A percentile compares a stretch with the other conserved stretches of the same genome.
Evolutionary conservation across 1,140 invertebrate species (phyloP).

Genomic region (Camponotus pennsylvanicus): DNA sequence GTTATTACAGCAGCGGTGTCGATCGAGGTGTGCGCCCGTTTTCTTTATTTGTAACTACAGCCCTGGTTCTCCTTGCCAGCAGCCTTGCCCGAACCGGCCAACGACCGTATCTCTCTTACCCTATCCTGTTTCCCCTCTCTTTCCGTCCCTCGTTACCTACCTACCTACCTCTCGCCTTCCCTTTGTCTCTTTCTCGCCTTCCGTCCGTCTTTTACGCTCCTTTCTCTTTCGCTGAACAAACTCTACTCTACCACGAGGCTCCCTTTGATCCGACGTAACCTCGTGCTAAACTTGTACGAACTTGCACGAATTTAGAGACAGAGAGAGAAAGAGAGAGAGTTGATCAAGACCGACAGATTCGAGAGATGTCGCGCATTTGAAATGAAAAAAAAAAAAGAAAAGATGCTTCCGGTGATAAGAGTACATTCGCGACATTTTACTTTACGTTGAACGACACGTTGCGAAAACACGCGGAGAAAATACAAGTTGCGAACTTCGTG

Average conservation of each 20-base stretch:
- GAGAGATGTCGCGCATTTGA: slow-evolving; percentile 5
- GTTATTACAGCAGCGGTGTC: slow-evolving; percentile 71
- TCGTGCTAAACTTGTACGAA: slow-evolving; percentile 66
- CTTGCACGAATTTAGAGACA: not conserved
- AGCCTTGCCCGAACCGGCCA: slow-evolving; percentile 79
- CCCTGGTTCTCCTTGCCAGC: slow-evolving; percentile 78
- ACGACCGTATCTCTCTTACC: slow-evolving; percentile 75
- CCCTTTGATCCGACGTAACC: slow-evolving; percentile 66
- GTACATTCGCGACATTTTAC: not conserved
- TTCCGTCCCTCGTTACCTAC: slow-evolving; percentile 55
- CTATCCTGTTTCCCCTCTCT: slow-evolving; percentile 55
- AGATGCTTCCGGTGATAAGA: slow-evolving; percentile 22
- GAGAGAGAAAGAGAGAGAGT: no score
- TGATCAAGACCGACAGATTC: not conserved
- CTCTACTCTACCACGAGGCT: slow-evolving; percentile 64
- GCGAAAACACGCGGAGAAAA: not conserved
- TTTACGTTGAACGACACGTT: slow-evolving; percentile 11
- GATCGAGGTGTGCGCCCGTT: slow-evolving; percentile 64
- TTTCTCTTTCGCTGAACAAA: slow-evolving; percentile 74
- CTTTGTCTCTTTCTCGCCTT: slow-evolving; percentile 28
- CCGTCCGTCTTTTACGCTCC: slow-evolving; percentile 61
- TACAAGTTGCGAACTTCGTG: not conserved
- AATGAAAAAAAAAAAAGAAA: slow-evolving; percentile 1
- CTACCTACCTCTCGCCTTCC: slow-evolving; percentile 41
- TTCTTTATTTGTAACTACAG: slow-evolving; percentile 74